Percentiles rank a stretch among this genome's conserved stretches.
These are phyloP conservation scores for Theristus sp. DNA, from an alignment of 2,888 invertebrate species.

Conservation along the genomic window DNA sequence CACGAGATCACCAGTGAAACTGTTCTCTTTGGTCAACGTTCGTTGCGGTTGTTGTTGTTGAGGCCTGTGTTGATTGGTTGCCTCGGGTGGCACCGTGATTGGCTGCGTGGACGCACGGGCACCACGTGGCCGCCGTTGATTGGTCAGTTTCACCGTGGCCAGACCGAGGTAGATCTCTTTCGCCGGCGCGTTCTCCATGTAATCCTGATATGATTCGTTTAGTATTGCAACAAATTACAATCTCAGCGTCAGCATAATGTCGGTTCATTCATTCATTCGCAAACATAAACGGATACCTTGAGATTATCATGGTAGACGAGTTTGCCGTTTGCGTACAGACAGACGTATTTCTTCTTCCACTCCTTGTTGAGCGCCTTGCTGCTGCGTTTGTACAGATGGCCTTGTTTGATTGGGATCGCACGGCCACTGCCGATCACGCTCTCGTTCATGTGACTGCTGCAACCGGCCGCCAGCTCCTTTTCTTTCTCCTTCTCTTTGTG, in stretches of 20 bases:
- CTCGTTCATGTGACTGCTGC: slow-evolving; percentile 31
- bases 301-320: slow-evolving; percentile 88
- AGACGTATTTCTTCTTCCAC: slow-evolving; percentile 99
- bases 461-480: slow-evolving; percentile 11
- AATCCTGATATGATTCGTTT: too few species aligned
- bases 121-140: slow-evolving; percentile 76
- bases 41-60: neutral
- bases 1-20: neutral
- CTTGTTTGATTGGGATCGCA: slow-evolving; percentile 88
- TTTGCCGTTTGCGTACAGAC: slow-evolving; percentile 76
- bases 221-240: too few species aligned
- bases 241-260: too few species aligned
- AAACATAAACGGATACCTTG: slow-evolving; percentile 49
- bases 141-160: slow-evolving; percentile 90
- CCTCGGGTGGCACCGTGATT: slow-evolving; percentile 1
- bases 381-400: slow-evolving; percentile 83
- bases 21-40: neutral
- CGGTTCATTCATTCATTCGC: too few species aligned
- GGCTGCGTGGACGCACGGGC: slow-evolving; percentile 9
- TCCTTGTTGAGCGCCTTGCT: slow-evolving; percentile 67
- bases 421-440: slow-evolving; percentile 61
- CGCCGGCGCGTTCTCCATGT: slow-evolving; percentile 78
- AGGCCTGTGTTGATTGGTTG: neutral
- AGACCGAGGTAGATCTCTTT: slow-evolving; percentile 88
- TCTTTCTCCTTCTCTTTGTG: slow-evolving; percentile 11